Evolutionary conservation across 2,113 vertebrate species (phyloP).

Genomic region (Passer domesticus): DNA sequence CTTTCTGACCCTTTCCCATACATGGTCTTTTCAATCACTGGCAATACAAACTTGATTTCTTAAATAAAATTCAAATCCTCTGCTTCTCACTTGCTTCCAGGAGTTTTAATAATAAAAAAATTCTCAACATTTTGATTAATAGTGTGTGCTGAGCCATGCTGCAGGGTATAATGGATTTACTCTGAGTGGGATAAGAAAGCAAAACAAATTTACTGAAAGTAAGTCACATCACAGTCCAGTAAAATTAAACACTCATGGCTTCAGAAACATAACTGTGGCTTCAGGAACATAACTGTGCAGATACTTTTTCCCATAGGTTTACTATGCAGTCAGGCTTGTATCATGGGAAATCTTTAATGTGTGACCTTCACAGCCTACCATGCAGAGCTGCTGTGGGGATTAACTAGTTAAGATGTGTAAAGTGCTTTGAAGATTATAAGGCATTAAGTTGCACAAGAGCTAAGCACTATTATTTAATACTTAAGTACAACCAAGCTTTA

Average conservation of each 20-base stretch:
- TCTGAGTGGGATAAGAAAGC: neutral
- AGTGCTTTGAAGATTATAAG: conserved; percentile 53
- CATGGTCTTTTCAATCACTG: neutral
- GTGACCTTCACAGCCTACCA: neutral
- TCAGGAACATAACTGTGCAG: neutral
- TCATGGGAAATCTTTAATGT: neutral
- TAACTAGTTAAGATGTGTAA: conserved; percentile 41
- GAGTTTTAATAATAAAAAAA: neutral
- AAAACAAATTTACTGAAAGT: neutral
- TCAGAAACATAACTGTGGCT: neutral
- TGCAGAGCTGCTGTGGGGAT: neutral
- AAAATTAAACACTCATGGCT: neutral
- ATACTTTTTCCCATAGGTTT: neutral
- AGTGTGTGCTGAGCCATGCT: neutral
- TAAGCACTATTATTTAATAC: conserved; percentile 57
- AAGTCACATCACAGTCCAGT: neutral
- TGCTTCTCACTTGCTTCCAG: neutral
- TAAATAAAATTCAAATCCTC: neutral
- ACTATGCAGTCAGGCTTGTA: neutral
- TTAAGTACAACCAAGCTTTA: conserved; percentile 10
- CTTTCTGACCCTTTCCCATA: neutral
- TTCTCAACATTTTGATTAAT: neutral
- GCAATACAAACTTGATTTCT: neutral
- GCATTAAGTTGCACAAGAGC: conserved; percentile 50
- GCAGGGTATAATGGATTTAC: neutral